Percentiles rank a stretch among this genome's conserved stretches.
Evolutionary conservation across 2,888 invertebrate species (phyloP).

Genomic region (Apocheima hispidaria): DNA sequence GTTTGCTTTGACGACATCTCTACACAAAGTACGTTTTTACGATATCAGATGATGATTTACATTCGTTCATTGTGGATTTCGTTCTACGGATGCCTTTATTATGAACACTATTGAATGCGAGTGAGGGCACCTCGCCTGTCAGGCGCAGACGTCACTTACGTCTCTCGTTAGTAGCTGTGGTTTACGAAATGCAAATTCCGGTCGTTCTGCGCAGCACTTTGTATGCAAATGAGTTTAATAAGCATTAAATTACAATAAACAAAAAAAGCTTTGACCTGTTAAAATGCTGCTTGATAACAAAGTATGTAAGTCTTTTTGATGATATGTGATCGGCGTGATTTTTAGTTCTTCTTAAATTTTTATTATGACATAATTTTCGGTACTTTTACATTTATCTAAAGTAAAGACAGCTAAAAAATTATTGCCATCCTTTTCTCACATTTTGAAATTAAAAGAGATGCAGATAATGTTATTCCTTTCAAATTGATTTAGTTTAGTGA

Average conservation of each 20-base stretch:
- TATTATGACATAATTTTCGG: too few relatives aligned
- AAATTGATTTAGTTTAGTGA: too few relatives aligned
- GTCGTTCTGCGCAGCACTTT: conserved; percentile 66
- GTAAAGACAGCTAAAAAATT: too few relatives aligned
- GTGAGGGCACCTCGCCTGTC: conserved; percentile 38
- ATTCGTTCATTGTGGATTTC: too few relatives aligned
- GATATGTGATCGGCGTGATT: not conserved
- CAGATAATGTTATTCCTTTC: too few relatives aligned
- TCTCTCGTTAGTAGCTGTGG: conserved; percentile 45
- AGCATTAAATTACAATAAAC: conserved; percentile 57
- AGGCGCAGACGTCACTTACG: conserved; percentile 27
- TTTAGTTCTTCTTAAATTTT: not conserved
- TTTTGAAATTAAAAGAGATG: too few relatives aligned
- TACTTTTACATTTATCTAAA: too few relatives aligned
- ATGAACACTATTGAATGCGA: not conserved
- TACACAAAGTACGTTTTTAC: too few relatives aligned
- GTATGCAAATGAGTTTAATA: conserved; percentile 73
- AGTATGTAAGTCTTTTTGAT: conserved; percentile 37
- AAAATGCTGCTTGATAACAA: conserved; percentile 50
- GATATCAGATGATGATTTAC: too few relatives aligned
- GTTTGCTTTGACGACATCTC: too few relatives aligned
- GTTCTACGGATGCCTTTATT: not conserved
- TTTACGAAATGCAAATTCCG: conserved; percentile 56
- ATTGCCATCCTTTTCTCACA: too few relatives aligned
- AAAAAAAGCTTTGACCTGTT: conserved; percentile 44